Conservation (phyloP, 2,113 vertebrate genomes). For the Cephalopterus ornatus region DNA sequence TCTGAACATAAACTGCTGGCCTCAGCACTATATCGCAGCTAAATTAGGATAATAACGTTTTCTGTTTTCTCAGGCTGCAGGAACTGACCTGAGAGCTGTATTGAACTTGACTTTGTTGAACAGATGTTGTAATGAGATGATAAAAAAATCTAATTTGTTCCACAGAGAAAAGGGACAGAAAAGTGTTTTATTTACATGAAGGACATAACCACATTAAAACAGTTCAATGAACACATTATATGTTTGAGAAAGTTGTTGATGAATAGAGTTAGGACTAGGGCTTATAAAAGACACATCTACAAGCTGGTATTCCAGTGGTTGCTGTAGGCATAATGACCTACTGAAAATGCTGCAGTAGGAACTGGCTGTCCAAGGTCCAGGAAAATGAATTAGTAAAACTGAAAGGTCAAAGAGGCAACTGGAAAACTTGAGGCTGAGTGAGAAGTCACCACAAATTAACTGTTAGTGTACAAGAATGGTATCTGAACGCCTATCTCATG, state of each 20-base stretch:
- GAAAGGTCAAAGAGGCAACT: background rate
- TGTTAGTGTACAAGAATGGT: background rate
- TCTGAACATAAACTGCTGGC: background rate
- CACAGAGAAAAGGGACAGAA: background rate
- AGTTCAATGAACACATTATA: background rate
- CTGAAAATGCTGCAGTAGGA: background rate
- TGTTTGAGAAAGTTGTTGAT: background rate
- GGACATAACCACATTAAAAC: background rate
- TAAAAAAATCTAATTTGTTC: constrained; percentile 20
- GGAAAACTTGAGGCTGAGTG: background rate
- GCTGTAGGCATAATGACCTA: background rate
- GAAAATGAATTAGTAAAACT: background rate
- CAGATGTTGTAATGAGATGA: constrained; percentile 47
- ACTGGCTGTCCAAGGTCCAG: background rate
- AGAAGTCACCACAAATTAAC: background rate
- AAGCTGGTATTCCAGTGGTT: background rate
- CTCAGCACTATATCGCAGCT: background rate
- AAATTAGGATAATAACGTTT: constrained; percentile 34
- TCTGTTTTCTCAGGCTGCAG: constrained; percentile 25
- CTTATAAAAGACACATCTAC: background rate
- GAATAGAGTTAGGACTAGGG: background rate
- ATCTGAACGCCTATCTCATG: background rate
- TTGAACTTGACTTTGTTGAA: constrained; percentile 16
- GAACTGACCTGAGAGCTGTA: constrained; percentile 14
- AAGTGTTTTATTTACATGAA: constrained; percentile 37